Conservation (phyloP, 2,888 invertebrate species). For the Hypomecis punctinalis region DNA sequence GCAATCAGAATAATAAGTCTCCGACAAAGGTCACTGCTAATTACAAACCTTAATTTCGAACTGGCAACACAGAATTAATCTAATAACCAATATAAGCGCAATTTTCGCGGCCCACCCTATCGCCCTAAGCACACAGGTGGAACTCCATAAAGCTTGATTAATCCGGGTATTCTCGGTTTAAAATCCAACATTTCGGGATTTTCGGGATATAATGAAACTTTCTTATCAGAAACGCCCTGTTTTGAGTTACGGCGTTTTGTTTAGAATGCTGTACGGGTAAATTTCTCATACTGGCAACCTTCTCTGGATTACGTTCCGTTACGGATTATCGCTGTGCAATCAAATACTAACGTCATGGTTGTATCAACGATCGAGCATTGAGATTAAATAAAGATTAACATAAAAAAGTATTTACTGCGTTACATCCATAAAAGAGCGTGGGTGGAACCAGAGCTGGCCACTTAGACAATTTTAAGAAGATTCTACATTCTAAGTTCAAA, state of each 20-base stretch:
- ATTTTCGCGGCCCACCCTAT: constrained; percentile 61
- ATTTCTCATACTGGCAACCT: constrained; percentile 42
- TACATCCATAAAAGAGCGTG: constrained; percentile 37
- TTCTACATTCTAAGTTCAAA: constrained; percentile 50
- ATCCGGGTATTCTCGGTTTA: constrained; percentile 68
- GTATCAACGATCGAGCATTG: constrained; percentile 1
- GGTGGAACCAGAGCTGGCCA: constrained; percentile 48
- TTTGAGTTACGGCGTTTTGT: constrained; percentile 78
- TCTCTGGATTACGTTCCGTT: constrained; percentile 37
- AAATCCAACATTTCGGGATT: constrained; percentile 79
- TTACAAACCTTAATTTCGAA: constrained; percentile 56
- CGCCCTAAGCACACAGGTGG: constrained; percentile 77
- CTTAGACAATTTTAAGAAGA: constrained; percentile 44
- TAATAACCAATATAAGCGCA: constrained; percentile 73
- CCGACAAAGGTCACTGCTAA: constrained; percentile 47
- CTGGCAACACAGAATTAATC: constrained; percentile 65
- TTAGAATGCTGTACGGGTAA: constrained; percentile 49
- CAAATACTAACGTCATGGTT: background rate
- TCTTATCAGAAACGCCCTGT: constrained; percentile 80
- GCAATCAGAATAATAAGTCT: constrained; percentile 19
- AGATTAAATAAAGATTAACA: constrained; percentile 2
- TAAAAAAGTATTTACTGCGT: background rate
- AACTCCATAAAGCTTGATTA: constrained; percentile 77
- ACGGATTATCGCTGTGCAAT: background rate
- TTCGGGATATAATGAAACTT: constrained; percentile 81